phyloP scores from a whole-genome alignment of 2,888 invertebrate species.

The Microdon myrmicae region DNA sequence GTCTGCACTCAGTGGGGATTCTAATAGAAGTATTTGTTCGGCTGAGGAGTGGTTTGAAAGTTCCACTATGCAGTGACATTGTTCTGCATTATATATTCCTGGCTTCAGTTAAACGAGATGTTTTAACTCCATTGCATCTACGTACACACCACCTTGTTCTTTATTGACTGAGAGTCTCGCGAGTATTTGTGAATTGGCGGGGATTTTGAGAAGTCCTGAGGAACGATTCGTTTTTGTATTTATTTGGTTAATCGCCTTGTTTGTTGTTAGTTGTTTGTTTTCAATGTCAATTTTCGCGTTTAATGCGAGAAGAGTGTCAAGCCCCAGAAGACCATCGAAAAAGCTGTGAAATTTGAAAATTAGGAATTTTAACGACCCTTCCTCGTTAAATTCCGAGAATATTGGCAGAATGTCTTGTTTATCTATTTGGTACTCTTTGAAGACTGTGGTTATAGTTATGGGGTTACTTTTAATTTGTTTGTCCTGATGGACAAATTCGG shows the following conservation, averaged over 20 bases:
- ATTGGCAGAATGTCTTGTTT: conserved; percentile 7
- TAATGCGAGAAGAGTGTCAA: conserved; percentile 5
- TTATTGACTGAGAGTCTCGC: too few species aligned
- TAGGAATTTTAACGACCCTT: too few species aligned
- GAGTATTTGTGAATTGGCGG: conserved; percentile 16
- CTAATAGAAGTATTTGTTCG: too few species aligned
- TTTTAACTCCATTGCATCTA: too few species aligned
- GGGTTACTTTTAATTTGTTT: background rate
- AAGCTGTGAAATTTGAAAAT: conserved; percentile 20
- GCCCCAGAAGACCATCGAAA: conserved; percentile 27
- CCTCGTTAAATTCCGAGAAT: conserved; percentile 18
- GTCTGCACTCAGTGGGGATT: too few species aligned
- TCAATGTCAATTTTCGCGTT: conserved; percentile 11
- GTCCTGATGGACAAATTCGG: too few species aligned
- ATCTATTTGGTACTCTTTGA: conserved; percentile 4
- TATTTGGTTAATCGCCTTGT: conserved; percentile 9
- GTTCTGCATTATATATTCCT: too few species aligned
- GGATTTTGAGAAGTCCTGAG: conserved; percentile 2
- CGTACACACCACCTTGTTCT: too few species aligned
- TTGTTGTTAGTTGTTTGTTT: conserved; percentile 1
- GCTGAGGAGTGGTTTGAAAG: too few species aligned
- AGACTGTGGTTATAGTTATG: conserved; percentile 7
- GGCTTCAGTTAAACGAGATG: too few species aligned
- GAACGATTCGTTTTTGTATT: conserved; percentile 14
- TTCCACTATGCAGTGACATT: too few species aligned